Evolutionary conservation across 2,797 vertebrate genomes (phyloP).

Genomic region (Anguilla marmorata): DNA sequence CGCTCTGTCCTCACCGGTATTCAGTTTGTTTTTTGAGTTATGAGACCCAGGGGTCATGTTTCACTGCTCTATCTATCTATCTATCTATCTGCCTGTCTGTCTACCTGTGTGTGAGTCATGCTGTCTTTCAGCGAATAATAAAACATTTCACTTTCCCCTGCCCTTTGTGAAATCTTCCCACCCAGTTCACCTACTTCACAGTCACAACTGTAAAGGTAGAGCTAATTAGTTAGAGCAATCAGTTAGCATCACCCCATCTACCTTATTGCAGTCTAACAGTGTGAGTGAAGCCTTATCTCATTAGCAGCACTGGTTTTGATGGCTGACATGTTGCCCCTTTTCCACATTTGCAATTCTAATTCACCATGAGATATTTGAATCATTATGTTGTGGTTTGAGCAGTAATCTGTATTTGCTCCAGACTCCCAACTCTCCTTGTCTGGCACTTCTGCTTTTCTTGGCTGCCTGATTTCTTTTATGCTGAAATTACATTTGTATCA

Average conservation of each 20-base stretch:
- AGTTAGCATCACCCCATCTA: slow-evolving; percentile 2
- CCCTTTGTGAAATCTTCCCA: slow-evolving; percentile 29
- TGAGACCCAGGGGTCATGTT: background rate
- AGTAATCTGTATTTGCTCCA: slow-evolving; percentile 11
- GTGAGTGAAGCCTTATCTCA: background rate
- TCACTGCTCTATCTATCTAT: background rate
- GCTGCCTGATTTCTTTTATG: slow-evolving; percentile 1
- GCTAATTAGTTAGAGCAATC: slow-evolving; percentile 32
- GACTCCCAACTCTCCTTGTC: background rate
- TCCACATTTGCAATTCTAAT: slow-evolving; percentile 7
- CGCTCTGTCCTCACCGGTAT: background rate
- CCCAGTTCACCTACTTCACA: slow-evolving; percentile 53
- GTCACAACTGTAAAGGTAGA: slow-evolving; percentile 59
- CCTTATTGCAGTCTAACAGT: slow-evolving; percentile 5
- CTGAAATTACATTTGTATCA: background rate
- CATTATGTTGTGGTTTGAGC: background rate
- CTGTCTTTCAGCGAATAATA: background rate
- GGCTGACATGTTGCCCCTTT: background rate
- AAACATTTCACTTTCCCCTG: slow-evolving; percentile 15
- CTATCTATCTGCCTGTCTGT: background rate
- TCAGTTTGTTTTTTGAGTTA: background rate
- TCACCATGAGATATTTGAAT: background rate
- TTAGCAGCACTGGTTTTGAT: background rate
- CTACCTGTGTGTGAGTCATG: slow-evolving; percentile 12
- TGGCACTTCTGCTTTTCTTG: background rate